Evolutionary conservation across 37 sponge, comb jelly and placozoan genomes (phyloP).

Genomic region (Ianthella basta): DNA sequence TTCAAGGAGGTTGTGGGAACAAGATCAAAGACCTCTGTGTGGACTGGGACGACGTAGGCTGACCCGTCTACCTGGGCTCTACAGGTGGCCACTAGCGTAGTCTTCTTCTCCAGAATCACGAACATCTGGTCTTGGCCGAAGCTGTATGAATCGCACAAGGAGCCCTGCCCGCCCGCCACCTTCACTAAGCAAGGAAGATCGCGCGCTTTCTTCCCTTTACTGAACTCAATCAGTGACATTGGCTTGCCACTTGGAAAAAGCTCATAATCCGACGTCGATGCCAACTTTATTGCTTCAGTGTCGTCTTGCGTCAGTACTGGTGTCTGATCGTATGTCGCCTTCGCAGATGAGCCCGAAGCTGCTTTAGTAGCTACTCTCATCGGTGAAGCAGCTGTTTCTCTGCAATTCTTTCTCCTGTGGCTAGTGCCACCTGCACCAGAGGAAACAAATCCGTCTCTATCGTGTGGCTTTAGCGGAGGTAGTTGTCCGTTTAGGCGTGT

Average conservation of each 20-base stretch:
- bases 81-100: not conserved
- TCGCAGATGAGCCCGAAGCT: no score
- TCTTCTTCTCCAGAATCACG: constrained; percentile 19
- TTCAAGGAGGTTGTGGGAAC: not conserved
- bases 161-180: not conserved
- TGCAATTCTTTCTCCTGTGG: no score
- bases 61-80: not conserved
- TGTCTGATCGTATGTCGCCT: no score
- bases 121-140: constrained; percentile 17
- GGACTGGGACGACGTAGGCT: not conserved
- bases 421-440: no score
- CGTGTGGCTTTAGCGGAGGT: no score
- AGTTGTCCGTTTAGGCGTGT: no score
- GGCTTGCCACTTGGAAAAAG: not conserved
- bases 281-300: no score
- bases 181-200: constrained; percentile 10
- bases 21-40: not conserved
- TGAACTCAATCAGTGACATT: not conserved
- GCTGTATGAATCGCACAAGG: not conserved
- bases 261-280: no score
- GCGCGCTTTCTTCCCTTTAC: not conserved
- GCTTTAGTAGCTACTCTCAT: no score
- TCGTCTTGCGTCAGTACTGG: no score
- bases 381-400: no score
- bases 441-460: no score